These are phyloP conservation scores for Pollenia amentaria DNA, from an alignment of 2,888 invertebrate species.

Conservation along the genomic window DNA sequence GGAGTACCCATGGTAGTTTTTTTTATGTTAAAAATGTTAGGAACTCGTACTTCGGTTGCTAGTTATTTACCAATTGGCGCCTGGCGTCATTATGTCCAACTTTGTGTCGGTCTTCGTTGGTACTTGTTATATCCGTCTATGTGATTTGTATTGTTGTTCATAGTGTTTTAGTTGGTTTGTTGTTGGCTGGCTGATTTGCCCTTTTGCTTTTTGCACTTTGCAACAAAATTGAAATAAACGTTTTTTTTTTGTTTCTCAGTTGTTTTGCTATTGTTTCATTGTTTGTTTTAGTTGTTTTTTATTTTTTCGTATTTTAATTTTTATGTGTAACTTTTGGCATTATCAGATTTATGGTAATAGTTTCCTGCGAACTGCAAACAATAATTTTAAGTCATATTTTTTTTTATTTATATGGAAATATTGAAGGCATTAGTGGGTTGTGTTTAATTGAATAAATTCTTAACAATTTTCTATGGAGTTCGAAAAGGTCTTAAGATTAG, in stretches of 20 bases:
- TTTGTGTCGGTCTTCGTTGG: constrained; percentile 67
- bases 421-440: constrained; percentile 33
- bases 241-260: constrained; percentile 36
- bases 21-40: constrained; percentile 39
- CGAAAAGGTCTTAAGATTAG: constrained; percentile 25
- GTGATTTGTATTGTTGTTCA: constrained; percentile 57
- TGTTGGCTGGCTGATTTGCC: constrained; percentile 68
- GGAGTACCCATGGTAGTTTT: constrained; percentile 38
- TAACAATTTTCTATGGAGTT: constrained; percentile 11
- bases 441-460: constrained; percentile 66
- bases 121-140: constrained; percentile 69
- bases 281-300: constrained; percentile 48
- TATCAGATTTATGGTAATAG: constrained; percentile 73
- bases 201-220: constrained; percentile 69
- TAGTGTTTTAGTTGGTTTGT: constrained; percentile 67
- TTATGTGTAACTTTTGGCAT: constrained; percentile 59
- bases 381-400: constrained; percentile 62
- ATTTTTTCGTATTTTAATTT: constrained; percentile 20
- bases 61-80: constrained; percentile 77
- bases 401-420: constrained; percentile 15
- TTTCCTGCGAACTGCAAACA: constrained; percentile 68
- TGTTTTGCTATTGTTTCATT: constrained; percentile 45
- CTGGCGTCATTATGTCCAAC: constrained; percentile 78
- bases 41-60: constrained; percentile 49
- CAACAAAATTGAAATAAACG: constrained; percentile 63